Evolutionary conservation across 2,797 vertebrate genomes (phyloP).

Genomic region (Rhodeus uyekii): DNA sequence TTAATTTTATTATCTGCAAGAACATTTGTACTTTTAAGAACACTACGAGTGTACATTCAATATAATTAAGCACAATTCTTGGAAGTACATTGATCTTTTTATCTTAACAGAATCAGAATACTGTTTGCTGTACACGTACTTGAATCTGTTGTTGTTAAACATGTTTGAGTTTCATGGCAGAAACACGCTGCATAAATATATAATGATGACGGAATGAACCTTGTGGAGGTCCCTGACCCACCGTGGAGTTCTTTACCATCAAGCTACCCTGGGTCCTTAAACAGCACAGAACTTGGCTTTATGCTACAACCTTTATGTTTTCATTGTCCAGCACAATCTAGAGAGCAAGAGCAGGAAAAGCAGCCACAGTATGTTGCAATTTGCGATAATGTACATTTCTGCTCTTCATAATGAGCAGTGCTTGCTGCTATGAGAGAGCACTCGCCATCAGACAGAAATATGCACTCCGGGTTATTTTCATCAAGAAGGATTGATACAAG

Average conservation of each 20-base stretch:
- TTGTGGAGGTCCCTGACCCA: neutral
- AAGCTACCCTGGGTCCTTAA: neutral
- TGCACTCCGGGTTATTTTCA: neutral
- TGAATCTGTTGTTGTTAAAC: neutral
- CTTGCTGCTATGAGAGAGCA: neutral
- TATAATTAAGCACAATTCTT: neutral
- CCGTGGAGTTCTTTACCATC: neutral
- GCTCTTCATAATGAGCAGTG: slow-evolving; percentile 6
- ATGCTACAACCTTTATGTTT: neutral
- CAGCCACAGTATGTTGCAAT: neutral
- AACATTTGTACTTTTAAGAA: neutral
- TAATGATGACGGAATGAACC: neutral
- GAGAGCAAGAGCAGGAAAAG: neutral
- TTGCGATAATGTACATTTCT: neutral
- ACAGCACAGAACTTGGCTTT: neutral
- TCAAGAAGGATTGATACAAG: neutral
- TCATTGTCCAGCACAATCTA: neutral
- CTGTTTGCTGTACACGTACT: neutral
- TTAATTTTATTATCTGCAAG: neutral
- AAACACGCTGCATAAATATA: neutral
- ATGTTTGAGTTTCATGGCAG: neutral
- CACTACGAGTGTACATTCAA: neutral
- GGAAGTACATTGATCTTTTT: neutral
- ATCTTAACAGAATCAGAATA: neutral
- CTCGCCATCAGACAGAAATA: neutral